Percentiles rank a stretch among this genome's conserved stretches.
These are phyloP conservation scores for Luperina testacea DNA, from an alignment of 2,888 invertebrate species.

Conservation along the genomic window DNA sequence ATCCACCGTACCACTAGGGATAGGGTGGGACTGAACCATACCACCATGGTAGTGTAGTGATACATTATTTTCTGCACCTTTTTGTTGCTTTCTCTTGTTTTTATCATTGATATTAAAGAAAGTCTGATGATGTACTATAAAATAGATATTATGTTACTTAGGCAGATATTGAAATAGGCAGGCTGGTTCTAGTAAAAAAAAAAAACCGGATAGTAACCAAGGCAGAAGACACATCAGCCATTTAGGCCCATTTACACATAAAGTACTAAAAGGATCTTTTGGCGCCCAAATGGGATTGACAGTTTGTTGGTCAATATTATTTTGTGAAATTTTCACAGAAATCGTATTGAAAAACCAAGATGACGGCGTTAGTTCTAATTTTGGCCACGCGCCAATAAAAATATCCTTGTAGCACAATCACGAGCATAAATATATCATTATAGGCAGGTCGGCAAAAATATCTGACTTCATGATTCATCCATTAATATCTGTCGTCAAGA, in stretches of 20 bases:
- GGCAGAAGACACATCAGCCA: not conserved
- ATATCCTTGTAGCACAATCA: not conserved
- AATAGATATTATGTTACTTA: constrained; percentile 7
- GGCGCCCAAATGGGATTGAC: not conserved
- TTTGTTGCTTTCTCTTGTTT: not conserved
- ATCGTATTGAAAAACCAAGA: not conserved
- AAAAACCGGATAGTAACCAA: not conserved
- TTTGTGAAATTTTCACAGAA: not conserved
- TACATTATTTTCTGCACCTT: not conserved
- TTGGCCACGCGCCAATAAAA: not conserved
- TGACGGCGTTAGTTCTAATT: not conserved
- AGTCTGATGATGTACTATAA: constrained; percentile 34
- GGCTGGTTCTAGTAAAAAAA: not conserved
- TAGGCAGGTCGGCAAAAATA: too few species aligned
- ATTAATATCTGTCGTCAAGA: too few species aligned
- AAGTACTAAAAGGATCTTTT: not conserved
- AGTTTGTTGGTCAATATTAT: not conserved
- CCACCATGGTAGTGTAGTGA: not conserved
- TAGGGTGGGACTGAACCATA: too few species aligned
- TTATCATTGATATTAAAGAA: constrained; percentile 17
- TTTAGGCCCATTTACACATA: not conserved
- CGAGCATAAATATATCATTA: too few species aligned
- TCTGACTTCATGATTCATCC: too few species aligned
- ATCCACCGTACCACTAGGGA: too few species aligned
- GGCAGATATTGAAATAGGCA: not conserved